phyloP scores from a whole-genome alignment of 1,140 invertebrate species.

The Cotesia chilonis region DNA sequence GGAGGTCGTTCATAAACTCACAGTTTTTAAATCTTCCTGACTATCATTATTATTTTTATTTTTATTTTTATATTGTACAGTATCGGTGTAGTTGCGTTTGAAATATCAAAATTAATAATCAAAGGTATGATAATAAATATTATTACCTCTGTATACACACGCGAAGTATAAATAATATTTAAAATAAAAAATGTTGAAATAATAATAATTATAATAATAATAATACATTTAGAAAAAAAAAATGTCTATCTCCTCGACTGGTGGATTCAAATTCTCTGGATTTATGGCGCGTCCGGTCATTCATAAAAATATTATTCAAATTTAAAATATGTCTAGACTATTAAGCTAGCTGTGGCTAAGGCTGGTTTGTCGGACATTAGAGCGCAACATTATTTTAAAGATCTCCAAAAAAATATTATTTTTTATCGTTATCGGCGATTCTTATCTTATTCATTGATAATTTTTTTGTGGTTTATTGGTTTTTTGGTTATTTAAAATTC shows the following conservation, averaged over 20 bases:
- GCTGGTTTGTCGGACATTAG: slow-evolving; percentile 4
- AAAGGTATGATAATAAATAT: too few relatives aligned
- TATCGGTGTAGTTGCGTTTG: too few relatives aligned
- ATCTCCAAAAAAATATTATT: neutral
- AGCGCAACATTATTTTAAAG: neutral
- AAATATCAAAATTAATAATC: too few relatives aligned
- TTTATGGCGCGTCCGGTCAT: slow-evolving; percentile 63
- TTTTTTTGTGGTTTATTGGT: slow-evolving; percentile 19
- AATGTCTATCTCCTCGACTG: slow-evolving; percentile 27
- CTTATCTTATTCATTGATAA: slow-evolving; percentile 51
- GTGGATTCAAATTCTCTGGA: slow-evolving; percentile 40
- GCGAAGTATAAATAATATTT: too few relatives aligned
- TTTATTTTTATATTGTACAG: neutral
- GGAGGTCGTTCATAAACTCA: slow-evolving; percentile 27
- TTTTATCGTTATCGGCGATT: slow-evolving; percentile 39
- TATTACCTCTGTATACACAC: too few relatives aligned
- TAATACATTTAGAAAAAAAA: slow-evolving; percentile 15
- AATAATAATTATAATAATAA: neutral
- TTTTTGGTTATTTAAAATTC: neutral
- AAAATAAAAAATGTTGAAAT: neutral
- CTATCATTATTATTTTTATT: slow-evolving; percentile 18
- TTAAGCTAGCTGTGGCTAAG: slow-evolving; percentile 30
- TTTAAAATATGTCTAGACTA: slow-evolving; percentile 61
- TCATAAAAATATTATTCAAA: slow-evolving; percentile 67
- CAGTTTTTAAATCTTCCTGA: slow-evolving; percentile 6